Base-by-base conservation (phyloP, 1,140 invertebrate species). In the Sitophilus oryzae region DNA sequence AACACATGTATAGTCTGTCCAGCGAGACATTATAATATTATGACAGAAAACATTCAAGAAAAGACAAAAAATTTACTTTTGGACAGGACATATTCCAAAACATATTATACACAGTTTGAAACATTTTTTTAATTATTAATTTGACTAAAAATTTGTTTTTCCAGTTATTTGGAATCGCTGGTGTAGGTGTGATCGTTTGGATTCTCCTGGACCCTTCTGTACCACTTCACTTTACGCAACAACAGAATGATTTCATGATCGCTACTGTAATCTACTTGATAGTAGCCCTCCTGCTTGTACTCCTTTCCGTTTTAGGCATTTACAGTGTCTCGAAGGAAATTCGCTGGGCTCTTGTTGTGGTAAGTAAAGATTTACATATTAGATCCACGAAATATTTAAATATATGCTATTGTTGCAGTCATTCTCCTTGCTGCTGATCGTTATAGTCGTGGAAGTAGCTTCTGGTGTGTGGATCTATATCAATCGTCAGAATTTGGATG, bases 271-370 rank as follows among this genome's bases (percentile, higher is more conserved):
- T 92, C 43, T 74, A 93, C 52, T 77, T 96, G 54, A 82, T 79
- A 4, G 78, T 86, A 47, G 93, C 93, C 2, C 71, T 81, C 34
- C 68, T 96, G 25, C 85, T 96, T 66, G 82, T 93, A 58, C 68
- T 91, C 36, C 83, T 94, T 18, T 87, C 91, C 0, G 88, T 96
- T 72, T 79, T 95, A 22, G 94, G 93, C 46, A 96, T 92, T 69
- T 93, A 88, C 71, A 93, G 93, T 19, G 88, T 91, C 9, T 82
- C 89, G 45, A 82, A 83, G 59, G 90, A 94, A 73, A 92, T 85
- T 53, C 87, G 87, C 64, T 91, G 89, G 71, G 82, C 94, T 78
- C 79, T 98, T 8, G 80, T 89, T 53, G 80, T 85, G 63, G 88
- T 91, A 72, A 82, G 76, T 69, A 36, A 36, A 30, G 37, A 19